Conservation (phyloP, 2,113 vertebrate genomes). For the Nerophis ophidion region DNA sequence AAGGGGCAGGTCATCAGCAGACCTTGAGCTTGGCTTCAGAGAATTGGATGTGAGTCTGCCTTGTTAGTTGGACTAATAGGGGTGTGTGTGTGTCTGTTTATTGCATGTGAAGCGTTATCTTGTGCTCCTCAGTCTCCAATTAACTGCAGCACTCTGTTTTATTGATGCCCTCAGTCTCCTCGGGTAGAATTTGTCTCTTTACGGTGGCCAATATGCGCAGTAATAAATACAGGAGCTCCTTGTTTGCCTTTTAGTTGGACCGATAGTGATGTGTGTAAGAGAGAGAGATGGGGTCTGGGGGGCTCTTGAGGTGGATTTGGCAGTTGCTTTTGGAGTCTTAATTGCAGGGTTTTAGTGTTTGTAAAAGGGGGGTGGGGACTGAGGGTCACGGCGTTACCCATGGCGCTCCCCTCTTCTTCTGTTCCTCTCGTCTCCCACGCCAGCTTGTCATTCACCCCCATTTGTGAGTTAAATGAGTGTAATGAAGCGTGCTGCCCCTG, state of each 20-base stretch:
- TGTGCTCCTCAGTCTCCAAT: too few relatives aligned
- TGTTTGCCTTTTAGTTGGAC: background rate
- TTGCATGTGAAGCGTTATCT: background rate
- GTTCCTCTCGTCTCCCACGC: slow-evolving; percentile 57
- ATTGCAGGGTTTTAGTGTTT: slow-evolving; percentile 68
- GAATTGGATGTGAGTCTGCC: slow-evolving; percentile 38
- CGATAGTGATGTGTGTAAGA: background rate
- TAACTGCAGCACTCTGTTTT: too few relatives aligned
- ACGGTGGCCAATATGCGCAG: too few relatives aligned
- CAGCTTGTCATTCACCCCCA: slow-evolving; percentile 64
- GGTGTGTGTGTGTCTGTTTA: background rate
- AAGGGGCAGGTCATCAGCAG: slow-evolving; percentile 2
- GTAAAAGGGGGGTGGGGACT: slow-evolving; percentile 33
- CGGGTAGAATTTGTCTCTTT: too few relatives aligned
- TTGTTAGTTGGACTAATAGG: slow-evolving; percentile 42
- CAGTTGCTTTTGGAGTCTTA: slow-evolving; percentile 76
- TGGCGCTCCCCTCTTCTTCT: slow-evolving; percentile 32
- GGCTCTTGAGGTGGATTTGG: slow-evolving; percentile 58
- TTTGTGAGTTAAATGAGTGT: slow-evolving; percentile 73
- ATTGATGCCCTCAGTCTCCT: too few relatives aligned
- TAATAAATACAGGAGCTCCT: too few relatives aligned
- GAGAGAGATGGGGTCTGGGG: background rate
- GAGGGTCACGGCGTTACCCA: slow-evolving; percentile 36
- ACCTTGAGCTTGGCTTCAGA: slow-evolving; percentile 12
- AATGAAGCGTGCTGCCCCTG: slow-evolving; percentile 63